These are phyloP conservation scores for Thinocorus orbignyianus DNA, from an alignment of 2,113 vertebrate genomes.

Conservation along the genomic window DNA sequence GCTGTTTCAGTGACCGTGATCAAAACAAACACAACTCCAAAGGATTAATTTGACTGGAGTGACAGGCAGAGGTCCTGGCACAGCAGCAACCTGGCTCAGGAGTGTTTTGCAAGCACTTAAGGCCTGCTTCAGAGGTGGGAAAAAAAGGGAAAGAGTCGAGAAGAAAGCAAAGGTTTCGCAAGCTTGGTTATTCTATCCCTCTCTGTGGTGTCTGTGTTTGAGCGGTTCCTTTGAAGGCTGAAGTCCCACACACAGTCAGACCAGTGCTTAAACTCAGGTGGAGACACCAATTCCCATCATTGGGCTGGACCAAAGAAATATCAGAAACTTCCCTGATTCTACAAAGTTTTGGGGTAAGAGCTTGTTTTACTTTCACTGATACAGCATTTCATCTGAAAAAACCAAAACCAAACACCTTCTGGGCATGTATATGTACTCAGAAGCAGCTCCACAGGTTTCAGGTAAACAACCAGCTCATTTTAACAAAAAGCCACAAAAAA, in stretches of 20 bases:
- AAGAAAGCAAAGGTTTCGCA: neutral
- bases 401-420: no score
- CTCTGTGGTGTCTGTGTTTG: fast-evolving
- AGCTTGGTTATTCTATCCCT: neutral
- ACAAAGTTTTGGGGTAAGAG: fast-evolving
- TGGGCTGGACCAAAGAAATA: neutral
- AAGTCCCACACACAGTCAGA: neutral
- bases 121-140: neutral
- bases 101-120: neutral
- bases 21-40: neutral
- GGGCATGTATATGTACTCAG: neutral
- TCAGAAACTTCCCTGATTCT: neutral
- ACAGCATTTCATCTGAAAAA: neutral
- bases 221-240: neutral
- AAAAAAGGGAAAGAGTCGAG: neutral
- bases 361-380: neutral
- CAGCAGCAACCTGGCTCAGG: neutral
- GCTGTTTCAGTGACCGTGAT: neutral
- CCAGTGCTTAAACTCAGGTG: neutral
- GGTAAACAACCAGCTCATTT: neutral
- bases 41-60: neutral
- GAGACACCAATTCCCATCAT: neutral
- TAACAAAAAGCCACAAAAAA: neutral
- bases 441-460: neutral
- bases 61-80: neutral